Conservation (phyloP, 2,888 invertebrate genomes). For the Dyspetes luteomarginatus region DNA sequence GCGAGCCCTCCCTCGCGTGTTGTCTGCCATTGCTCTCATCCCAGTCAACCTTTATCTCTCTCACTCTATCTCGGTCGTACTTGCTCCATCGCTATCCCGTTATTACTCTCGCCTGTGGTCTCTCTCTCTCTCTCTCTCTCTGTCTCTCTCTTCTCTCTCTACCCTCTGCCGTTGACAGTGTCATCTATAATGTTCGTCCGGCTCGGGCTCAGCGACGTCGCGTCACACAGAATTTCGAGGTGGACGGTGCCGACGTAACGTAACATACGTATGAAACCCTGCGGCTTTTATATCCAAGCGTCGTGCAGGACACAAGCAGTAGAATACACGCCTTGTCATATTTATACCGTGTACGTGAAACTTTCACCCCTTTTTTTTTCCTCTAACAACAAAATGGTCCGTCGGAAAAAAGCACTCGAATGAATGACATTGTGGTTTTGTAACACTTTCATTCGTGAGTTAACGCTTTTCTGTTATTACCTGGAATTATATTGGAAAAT, state of each 20-base stretch:
- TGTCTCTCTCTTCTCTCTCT: conserved; percentile 25
- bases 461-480: no score
- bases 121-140: conserved; percentile 57
- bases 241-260: conserved; percentile 20
- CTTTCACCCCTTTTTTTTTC: conserved; percentile 22
- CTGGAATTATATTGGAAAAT: no score
- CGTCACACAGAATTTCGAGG: conserved; percentile 55
- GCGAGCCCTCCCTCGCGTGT: conserved; percentile 18
- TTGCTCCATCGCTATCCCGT: conserved; percentile 52
- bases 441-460: no score
- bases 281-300: conserved; percentile 25
- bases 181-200: conserved; percentile 78
- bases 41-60: conserved; percentile 16
- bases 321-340: conserved; percentile 16
- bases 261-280: conserved; percentile 23
- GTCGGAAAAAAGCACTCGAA: neutral
- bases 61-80: conserved; percentile 56
- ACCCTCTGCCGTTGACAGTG: conserved; percentile 76
- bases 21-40: conserved; percentile 42
- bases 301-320: neutral
- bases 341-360: conserved; percentile 27
- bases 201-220: conserved; percentile 41
- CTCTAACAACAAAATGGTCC: neutral
- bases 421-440: neutral
- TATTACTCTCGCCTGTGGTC: conserved; percentile 37